Base-by-base conservation (phyloP, 2,797 vertebrate species). In the Enteromius thamalakanensis region DNA sequence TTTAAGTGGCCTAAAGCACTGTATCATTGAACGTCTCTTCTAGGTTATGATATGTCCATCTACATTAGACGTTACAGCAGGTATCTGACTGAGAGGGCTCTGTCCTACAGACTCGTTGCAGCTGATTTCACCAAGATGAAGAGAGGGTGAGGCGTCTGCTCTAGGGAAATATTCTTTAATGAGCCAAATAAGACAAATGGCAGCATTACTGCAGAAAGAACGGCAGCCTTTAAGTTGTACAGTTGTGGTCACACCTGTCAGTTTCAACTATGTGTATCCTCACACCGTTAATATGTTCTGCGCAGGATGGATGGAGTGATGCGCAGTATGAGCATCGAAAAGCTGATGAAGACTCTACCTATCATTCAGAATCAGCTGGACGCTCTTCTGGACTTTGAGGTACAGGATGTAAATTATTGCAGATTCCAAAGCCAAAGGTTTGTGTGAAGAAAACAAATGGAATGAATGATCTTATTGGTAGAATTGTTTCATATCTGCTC, bases 101-200 rank as follows among this genome's bases (percentile, higher is more conserved):
- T 98, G 90, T 96, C 97, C 1, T 99, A 97, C 89, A 95, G 97
- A 91, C 94, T 97, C 92, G 96, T 97, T 86, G 95, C 96, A 17
- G 96, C 96, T 91, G 98, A 99, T 93, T 96, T 99, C 94, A 98
- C 97, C 93, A 98, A 99, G 95, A 96, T 96, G 96, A 99, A 97
- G 92, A 94, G 96, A 95, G 97, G 97, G 97, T 99, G 94, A 87
- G 87, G 68, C 75, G 2, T 67, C 49, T 47, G 26, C 62, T 81
- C 60, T 58, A 47, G 26, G 11, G 37, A 51, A 77, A 76, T 21
- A n/a, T 65, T 26, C 32, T 45, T 58, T 9, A 72, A 72, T 45
- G 45, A 80, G 15, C 37, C 55, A 14, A 72, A 64, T 26, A 17
- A 53, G n/a, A 68, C 53, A 72, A 74, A 76, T 65, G 34, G 77